Evolutionary conservation across 2,888 invertebrate species (phyloP).

Genomic region (Acanthopleura granulata): DNA sequence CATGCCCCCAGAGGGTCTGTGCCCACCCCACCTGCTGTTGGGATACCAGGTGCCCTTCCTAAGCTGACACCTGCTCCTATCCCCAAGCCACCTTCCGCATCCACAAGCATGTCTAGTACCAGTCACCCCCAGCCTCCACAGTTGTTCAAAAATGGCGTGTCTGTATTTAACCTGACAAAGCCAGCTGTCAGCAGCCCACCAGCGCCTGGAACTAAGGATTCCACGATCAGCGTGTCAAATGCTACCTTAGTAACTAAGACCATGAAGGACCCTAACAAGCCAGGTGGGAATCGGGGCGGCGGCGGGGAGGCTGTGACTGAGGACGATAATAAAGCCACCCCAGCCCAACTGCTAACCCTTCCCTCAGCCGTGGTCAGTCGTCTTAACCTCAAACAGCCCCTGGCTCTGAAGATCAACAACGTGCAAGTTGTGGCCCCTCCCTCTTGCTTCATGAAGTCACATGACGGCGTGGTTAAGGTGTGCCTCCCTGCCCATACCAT

Average conservation of each 20-base stretch:
- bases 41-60: neutral
- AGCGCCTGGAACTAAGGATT: neutral
- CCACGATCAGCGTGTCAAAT: neutral
- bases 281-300: neutral
- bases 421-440: constrained; percentile 57
- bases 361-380: constrained; percentile 52
- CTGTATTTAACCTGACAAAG: neutral
- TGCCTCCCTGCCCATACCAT: constrained; percentile 61
- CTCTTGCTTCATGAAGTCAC: constrained; percentile 52
- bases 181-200: neutral
- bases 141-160: neutral
- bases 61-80: neutral
- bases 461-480: constrained; percentile 52
- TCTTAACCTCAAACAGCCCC: constrained; percentile 50
- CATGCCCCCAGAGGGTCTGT: neutral
- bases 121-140: neutral
- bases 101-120: neutral
- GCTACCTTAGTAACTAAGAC: neutral
- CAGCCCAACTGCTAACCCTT: constrained; percentile 53
- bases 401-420: constrained; percentile 59
- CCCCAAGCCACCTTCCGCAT: neutral
- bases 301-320: neutral
- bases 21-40: neutral
- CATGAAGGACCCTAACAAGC: neutral
- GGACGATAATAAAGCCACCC: constrained; percentile 10